Evolutionary conservation across 2,113 vertebrate genomes (phyloP).

Genomic region (Oryzias curvinotus): DNA sequence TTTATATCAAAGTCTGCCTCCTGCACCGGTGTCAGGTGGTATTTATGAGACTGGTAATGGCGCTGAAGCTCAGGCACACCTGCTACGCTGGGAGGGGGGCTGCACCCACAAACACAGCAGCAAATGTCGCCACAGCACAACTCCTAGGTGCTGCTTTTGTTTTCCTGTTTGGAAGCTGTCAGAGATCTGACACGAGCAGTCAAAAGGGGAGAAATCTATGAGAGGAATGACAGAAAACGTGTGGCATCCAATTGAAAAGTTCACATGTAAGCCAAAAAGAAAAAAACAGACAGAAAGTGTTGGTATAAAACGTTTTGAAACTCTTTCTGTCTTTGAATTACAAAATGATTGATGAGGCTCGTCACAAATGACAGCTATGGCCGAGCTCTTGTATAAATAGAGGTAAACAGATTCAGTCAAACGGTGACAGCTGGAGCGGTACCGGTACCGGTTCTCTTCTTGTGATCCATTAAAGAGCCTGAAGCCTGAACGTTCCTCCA

Average conservation of each 20-base stretch:
- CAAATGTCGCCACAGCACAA: background rate
- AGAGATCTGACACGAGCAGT: too few relatives aligned
- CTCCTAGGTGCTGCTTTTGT: background rate
- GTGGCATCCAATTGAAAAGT: too few relatives aligned
- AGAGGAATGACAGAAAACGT: too few relatives aligned
- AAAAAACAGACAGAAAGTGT: background rate
- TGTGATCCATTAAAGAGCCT: conserved; percentile 36
- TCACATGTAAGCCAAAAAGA: too few relatives aligned
- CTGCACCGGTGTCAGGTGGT: conserved; percentile 63
- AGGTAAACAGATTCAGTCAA: conserved; percentile 19
- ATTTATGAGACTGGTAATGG: conserved; percentile 67
- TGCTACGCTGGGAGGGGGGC: conserved; percentile 37
- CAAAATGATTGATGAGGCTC: conserved; percentile 12
- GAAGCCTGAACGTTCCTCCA: conserved; percentile 13
- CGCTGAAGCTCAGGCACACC: conserved; percentile 52
- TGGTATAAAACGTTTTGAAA: too few relatives aligned
- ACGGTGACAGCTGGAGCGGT: conserved; percentile 29
- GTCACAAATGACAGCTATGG: conserved; percentile 13
- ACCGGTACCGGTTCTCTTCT: conserved; percentile 31
- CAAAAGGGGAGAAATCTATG: too few relatives aligned
- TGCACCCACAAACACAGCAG: conserved; percentile 7
- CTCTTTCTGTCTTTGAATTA: background rate
- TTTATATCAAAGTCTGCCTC: conserved; percentile 56
- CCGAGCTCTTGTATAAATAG: conserved; percentile 33
- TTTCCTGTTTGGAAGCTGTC: background rate